Evolutionary conservation across 2,888 invertebrate species (phyloP).

Genomic region (Selenia dentaria): DNA sequence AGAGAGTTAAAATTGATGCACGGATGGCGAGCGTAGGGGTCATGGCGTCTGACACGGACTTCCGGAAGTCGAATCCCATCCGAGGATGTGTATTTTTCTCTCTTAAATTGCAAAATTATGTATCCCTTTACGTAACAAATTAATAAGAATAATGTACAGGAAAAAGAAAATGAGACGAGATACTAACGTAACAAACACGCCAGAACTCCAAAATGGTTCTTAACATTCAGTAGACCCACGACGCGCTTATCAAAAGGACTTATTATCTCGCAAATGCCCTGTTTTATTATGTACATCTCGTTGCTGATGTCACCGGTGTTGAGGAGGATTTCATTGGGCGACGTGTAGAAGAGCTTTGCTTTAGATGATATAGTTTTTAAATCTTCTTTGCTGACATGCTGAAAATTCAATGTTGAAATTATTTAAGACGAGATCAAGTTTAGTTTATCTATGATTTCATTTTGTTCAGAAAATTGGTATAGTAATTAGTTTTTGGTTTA

Average conservation of each 20-base stretch:
- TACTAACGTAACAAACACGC: conserved; percentile 66
- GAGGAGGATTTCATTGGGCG: conserved; percentile 67
- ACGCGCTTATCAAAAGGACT: conserved; percentile 49
- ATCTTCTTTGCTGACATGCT: conserved; percentile 62
- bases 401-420: conserved; percentile 2
- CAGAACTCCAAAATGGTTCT: conserved; percentile 59
- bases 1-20: too few species aligned
- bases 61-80: too few species aligned
- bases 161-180: background rate
- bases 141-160: too few species aligned
- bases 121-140: too few species aligned
- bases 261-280: conserved; percentile 68
- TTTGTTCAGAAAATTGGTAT: too few species aligned
- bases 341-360: conserved; percentile 60
- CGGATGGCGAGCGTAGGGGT: too few species aligned
- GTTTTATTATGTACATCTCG: conserved; percentile 67
- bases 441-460: too few species aligned
- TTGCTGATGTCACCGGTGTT: conserved; percentile 70
- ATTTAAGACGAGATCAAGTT: too few species aligned
- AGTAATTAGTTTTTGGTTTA: too few species aligned
- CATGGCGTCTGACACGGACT: too few species aligned
- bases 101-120: too few species aligned
- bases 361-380: conserved; percentile 55
- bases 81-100: too few species aligned
- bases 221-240: conserved; percentile 43